A percentile compares a stretch with the other conserved stretches of the same genome.
These are phyloP conservation scores for Scaptomyza hsui DNA, from an alignment of 1,140 invertebrate genomes.

Conservation along the genomic window DNA sequence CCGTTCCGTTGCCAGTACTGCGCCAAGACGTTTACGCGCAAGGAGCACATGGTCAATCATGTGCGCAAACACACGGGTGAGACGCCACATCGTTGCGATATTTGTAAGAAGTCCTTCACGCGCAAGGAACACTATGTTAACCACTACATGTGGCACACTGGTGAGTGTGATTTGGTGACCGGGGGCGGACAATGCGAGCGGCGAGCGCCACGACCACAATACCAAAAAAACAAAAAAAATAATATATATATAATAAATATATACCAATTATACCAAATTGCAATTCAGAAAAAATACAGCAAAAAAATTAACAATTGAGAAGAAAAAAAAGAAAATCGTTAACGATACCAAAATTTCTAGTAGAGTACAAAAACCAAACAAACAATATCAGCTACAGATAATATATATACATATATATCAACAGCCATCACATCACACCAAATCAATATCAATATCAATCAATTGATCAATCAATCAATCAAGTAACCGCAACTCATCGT, in stretches of 20 bases:
- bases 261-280: constrained; percentile 17
- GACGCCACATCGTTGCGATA: constrained; percentile 92
- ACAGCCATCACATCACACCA: constrained; percentile 77
- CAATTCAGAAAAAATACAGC: constrained; percentile 15
- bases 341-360: constrained; percentile 31
- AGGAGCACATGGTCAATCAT: constrained; percentile 94
- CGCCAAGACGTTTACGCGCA: constrained; percentile 93
- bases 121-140: constrained; percentile 93
- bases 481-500: constrained; percentile 70
- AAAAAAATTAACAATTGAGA: constrained; percentile 25
- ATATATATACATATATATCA: constrained; percentile 57
- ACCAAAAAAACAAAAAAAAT: constrained; percentile 31
- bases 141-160: constrained; percentile 92
- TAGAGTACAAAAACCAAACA: constrained; percentile 48
- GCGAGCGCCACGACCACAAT: constrained; percentile 67
- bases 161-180: constrained; percentile 85
- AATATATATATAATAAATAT: no score
- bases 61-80: constrained; percentile 94
- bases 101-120: constrained; percentile 94
- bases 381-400: constrained; percentile 56
- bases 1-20: constrained; percentile 90
- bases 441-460: constrained; percentile 49
- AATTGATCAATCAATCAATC: constrained; percentile 14
- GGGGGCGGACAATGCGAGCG: constrained; percentile 84
- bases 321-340: constrained; percentile 21